Conservation (phyloP, 2,113 vertebrate genomes). For the Gopherus evgoodei region DNA sequence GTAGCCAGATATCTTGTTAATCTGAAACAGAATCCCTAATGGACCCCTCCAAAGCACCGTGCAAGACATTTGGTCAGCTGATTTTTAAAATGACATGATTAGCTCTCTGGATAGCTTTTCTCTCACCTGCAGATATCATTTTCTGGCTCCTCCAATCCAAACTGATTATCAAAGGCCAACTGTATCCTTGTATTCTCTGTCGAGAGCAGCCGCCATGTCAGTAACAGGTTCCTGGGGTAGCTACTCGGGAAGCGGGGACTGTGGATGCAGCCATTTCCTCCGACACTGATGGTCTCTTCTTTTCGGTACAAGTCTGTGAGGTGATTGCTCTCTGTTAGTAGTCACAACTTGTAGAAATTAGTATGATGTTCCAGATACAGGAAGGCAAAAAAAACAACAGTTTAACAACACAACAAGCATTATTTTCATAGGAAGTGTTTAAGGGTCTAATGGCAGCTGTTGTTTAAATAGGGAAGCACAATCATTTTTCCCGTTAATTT, state of each 20-base stretch:
- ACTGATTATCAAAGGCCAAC: slow-evolving; percentile 92
- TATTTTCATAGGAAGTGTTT: slow-evolving; percentile 33
- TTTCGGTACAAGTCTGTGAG: slow-evolving; percentile 97
- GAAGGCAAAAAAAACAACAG: slow-evolving; percentile 77
- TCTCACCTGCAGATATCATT: slow-evolving; percentile 95
- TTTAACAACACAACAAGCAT: slow-evolving; percentile 72
- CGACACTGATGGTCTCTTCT: slow-evolving; percentile 90
- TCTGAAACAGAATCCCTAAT: neutral
- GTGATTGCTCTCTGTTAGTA: slow-evolving; percentile 95
- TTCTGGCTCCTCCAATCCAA: slow-evolving; percentile 94
- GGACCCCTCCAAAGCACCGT: neutral
- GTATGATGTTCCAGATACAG: slow-evolving; percentile 84
- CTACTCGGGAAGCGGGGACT: slow-evolving; percentile 95
- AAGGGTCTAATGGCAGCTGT: slow-evolving; percentile 7
- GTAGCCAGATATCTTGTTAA: neutral
- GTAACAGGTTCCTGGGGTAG: slow-evolving; percentile 93
- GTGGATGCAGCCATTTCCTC: slow-evolving; percentile 85
- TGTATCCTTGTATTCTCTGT: slow-evolving; percentile 88
- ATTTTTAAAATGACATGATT: neutral
- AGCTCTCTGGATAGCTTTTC: neutral
- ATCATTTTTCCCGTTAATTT: neutral
- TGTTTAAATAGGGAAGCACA: slow-evolving; percentile 18
- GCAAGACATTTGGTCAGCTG: neutral
- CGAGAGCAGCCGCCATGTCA: slow-evolving; percentile 93
- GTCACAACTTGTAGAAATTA: slow-evolving; percentile 92